Evolutionary conservation across 2,797 vertebrate species (phyloP).

Genomic region (Zalophus californianus): DNA sequence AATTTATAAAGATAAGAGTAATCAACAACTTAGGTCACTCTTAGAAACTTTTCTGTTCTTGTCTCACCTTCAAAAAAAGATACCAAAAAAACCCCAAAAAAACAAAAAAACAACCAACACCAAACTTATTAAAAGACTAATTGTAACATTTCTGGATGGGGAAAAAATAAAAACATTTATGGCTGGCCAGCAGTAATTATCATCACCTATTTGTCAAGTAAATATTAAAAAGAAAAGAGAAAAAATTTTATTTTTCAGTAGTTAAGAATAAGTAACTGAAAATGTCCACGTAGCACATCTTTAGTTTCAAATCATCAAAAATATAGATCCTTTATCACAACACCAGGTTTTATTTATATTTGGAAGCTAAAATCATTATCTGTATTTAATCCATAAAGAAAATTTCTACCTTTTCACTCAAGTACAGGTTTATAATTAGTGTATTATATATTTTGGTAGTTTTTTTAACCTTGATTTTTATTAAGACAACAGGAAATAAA

Average conservation of each 20-base stretch:
- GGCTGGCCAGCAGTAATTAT: constrained; percentile 31
- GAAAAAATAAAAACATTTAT: constrained; percentile 18
- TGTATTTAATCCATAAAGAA: constrained; percentile 38
- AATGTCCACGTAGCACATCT: not conserved
- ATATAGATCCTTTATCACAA: constrained; percentile 3
- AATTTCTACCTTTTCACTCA: constrained; percentile 55
- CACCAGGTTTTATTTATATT: constrained; percentile 44
- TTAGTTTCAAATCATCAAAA: constrained; percentile 53
- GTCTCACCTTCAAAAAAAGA: constrained; percentile 31
- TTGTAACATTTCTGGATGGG: not conserved
- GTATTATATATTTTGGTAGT: not conserved
- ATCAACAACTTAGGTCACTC: constrained; percentile 46
- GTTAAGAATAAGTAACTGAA: constrained; percentile 44
- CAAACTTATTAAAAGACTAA: constrained; percentile 47
- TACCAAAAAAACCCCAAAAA: not conserved
- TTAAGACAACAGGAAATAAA: constrained; percentile 52
- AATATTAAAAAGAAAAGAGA: constrained; percentile 38
- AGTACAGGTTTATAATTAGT: constrained; percentile 21
- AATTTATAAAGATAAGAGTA: constrained; percentile 41
- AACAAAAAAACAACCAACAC: not conserved
- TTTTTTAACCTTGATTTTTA: constrained; percentile 57
- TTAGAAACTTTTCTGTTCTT: constrained; percentile 45
- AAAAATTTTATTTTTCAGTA: constrained; percentile 46
- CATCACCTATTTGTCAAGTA: constrained; percentile 22
- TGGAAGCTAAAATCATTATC: constrained; percentile 48